Evolutionary conservation across 2,888 invertebrate genomes (phyloP), one percentile per base, ranked within the genome.

Genomic region (Andrena chrysosceles): DNA sequence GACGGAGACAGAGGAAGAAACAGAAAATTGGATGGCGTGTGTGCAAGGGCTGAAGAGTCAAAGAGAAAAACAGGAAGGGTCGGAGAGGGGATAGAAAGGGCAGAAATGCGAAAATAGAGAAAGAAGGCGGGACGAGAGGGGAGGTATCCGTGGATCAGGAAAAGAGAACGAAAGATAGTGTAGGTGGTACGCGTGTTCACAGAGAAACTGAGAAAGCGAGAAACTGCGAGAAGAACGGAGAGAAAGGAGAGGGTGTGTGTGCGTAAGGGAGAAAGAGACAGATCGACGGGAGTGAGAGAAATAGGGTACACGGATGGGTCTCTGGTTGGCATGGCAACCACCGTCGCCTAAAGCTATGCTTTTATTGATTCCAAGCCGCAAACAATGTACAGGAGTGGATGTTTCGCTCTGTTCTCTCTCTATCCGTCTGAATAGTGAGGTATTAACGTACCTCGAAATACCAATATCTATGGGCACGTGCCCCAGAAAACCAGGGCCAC

Each of bases 341-440:
- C 91, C 92, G 91, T 93, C 93, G 93, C 93, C 93, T 93, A 93
- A 93, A 93, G 93, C 93, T 93, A 93, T 93, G 93, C 93, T 93
- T 93, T 93, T 93, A 93, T 93, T 93, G 93, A 93, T 93, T 93
- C 93, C 93, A 93, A 93, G 93, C 93, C 93, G 91, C 93, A 93
- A 93, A 93, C 93, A 93, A 93, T 93, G 93, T 93, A 93, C 93
- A 92, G 92, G 93, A 93, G 93, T 93, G 91, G 92, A 93, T 93
- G 92, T 93, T 93, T 93, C 93, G 92, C 91, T 91, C 91, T 92
- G 92, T 93, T 91, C 92, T 93, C 92, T 91, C 90, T 91, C 89
- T 90, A 87, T 89, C 88, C 89, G 87, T 89, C 89, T 90, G 85
- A 89, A 90, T 90, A 89, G 89, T 82, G 89, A 90, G 89, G 89